Evolutionary conservation across 2,797 vertebrate genomes (phyloP).

Genomic region (Alfaro cultratus): DNA sequence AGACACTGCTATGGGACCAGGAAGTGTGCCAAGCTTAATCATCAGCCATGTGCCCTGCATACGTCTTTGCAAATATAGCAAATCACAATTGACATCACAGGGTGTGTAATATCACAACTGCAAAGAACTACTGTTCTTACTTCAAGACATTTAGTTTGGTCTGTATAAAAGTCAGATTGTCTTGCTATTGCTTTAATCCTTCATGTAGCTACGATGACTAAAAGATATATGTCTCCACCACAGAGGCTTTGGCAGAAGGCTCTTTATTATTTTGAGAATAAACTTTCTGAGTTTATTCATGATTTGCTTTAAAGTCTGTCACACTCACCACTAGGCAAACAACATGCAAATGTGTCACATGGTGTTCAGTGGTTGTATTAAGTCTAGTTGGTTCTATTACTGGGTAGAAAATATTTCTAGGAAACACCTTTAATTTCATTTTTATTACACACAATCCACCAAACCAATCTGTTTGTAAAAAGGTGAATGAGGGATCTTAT

Average conservation of each 20-base stretch:
- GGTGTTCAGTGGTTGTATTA: not conserved
- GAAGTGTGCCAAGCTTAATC: not conserved
- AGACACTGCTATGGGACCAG: not conserved
- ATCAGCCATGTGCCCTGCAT: not conserved
- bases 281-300: not conserved
- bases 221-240: not conserved
- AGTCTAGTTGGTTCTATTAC: not conserved
- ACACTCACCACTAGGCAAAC: not conserved
- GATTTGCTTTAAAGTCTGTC: constrained; percentile 6
- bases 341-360: not conserved
- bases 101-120: not conserved
- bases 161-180: not conserved
- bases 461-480: not conserved
- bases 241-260: not conserved
- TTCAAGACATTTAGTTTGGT: not conserved
- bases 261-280: not conserved
- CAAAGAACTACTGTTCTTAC: not conserved
- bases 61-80: not conserved
- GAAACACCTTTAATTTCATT: not conserved
- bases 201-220: not conserved
- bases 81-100: not conserved
- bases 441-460: not conserved
- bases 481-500: not conserved
- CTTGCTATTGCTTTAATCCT: not conserved
- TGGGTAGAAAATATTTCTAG: not conserved